Conservation (phyloP, 2,797 vertebrate species). For the Ctenochaetus hawaiiensis region DNA sequence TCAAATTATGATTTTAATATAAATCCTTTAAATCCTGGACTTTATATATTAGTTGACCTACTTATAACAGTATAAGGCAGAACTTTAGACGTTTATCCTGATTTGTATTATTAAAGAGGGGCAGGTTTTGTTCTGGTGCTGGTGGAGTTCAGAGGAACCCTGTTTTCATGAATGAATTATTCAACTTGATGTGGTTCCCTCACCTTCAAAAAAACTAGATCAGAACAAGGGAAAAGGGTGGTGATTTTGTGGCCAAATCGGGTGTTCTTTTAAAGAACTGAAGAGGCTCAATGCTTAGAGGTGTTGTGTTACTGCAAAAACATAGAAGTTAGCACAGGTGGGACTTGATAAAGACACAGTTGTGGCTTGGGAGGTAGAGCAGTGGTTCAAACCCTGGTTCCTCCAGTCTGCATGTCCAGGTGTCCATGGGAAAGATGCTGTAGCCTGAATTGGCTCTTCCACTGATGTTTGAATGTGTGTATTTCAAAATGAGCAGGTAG, state of each 20-base stretch:
- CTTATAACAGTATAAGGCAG: not conserved
- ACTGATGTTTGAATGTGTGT: too few species aligned
- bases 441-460: too few species aligned
- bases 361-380: too few species aligned
- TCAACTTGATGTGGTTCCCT: not conserved
- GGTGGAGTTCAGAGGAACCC: not conserved
- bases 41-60: not conserved
- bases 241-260: not conserved
- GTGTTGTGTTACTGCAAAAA: not conserved
- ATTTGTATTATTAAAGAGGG: too few species aligned
- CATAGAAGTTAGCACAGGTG: too few species aligned
- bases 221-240: not conserved
- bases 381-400: too few species aligned
- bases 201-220: not conserved
- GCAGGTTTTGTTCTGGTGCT: not conserved
- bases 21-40: not conserved
- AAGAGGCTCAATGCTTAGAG: not conserved
- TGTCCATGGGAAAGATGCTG: too few species aligned
- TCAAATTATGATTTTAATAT: not conserved
- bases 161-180: not conserved
- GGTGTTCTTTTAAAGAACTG: not conserved
- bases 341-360: not conserved
- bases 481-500: too few species aligned
- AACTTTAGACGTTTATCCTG: too few species aligned
- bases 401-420: too few species aligned